phyloP scores from a whole-genome alignment of 2,797 vertebrate species.

The Smutsia temminckii region DNA sequence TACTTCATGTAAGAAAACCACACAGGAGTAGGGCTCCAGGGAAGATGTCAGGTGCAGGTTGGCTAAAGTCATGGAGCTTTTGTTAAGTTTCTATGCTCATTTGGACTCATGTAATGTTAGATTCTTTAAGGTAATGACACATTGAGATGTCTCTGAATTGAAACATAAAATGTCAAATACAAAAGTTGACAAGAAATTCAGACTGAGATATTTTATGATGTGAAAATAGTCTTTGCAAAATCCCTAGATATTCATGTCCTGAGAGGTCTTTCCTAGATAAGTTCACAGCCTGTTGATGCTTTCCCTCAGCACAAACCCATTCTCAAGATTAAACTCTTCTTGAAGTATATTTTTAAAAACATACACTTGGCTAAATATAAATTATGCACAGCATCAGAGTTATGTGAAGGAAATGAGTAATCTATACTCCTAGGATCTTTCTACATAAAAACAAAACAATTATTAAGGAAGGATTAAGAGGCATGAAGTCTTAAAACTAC shows the following conservation, averaged over 20 bases:
- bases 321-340: conserved; percentile 54
- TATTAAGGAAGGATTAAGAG: not conserved
- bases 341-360: not conserved
- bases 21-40: not conserved
- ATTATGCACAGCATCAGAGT: not conserved
- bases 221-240: conserved; percentile 77
- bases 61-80: not conserved
- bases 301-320: conserved; percentile 54
- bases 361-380: not conserved
- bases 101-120: not conserved
- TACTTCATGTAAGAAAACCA: not conserved
- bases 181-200: conserved; percentile 70
- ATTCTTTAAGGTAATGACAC: conserved; percentile 32
- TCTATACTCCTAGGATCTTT: not conserved
- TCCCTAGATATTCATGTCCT: conserved; percentile 58
- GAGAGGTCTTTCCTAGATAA: conserved; percentile 69
- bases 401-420: not conserved
- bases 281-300: conserved; percentile 51
- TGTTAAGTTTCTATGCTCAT: not conserved
- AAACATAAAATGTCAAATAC: conserved; percentile 58
- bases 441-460: conserved; percentile 6
- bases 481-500: not conserved
- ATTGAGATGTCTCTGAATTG: conserved; percentile 11
- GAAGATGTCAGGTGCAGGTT: not conserved
- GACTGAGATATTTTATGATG: conserved; percentile 76